Percentiles rank a stretch among this genome's conserved stretches.
Evolutionary conservation across 2,113 vertebrate species (phyloP).

Genomic region (Panurus biarmicus): DNA sequence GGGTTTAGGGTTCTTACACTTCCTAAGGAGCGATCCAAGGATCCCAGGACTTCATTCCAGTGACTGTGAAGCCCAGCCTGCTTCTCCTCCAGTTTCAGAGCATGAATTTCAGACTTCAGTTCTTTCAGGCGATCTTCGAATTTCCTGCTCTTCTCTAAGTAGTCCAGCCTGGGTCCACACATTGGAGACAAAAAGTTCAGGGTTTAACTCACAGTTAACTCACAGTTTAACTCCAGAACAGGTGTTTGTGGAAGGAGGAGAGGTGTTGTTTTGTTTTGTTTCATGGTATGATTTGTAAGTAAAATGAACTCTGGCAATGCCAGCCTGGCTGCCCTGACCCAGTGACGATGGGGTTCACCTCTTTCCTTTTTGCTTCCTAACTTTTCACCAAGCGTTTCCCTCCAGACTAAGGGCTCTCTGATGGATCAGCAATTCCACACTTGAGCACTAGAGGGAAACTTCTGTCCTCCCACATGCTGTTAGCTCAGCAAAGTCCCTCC

Average conservation of each 20-base stretch:
- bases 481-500: not conserved
- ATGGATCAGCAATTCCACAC: not conserved
- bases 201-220: not conserved
- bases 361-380: not conserved
- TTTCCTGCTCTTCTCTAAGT: slow-evolving; percentile 89
- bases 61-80: slow-evolving; percentile 60
- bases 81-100: slow-evolving; percentile 86
- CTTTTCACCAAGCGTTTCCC: not conserved
- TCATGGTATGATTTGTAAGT: not conserved
- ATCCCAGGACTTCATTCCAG: slow-evolving; percentile 68
- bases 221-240: not conserved
- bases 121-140: slow-evolving; percentile 89
- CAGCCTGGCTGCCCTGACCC: not conserved
- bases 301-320: not conserved
- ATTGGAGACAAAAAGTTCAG: not conserved
- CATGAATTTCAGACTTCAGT: slow-evolving; percentile 86
- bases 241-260: not conserved
- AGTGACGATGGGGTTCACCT: not conserved
- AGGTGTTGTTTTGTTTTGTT: not conserved
- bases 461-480: not conserved
- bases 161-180: slow-evolving; percentile 76
- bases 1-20: slow-evolving; percentile 53
- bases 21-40: slow-evolving; percentile 73
- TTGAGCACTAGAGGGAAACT: slow-evolving; percentile 3
- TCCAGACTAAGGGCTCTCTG: not conserved